phyloP scores from a whole-genome alignment of 2,113 vertebrate genomes.

The Labeo catla region DNA sequence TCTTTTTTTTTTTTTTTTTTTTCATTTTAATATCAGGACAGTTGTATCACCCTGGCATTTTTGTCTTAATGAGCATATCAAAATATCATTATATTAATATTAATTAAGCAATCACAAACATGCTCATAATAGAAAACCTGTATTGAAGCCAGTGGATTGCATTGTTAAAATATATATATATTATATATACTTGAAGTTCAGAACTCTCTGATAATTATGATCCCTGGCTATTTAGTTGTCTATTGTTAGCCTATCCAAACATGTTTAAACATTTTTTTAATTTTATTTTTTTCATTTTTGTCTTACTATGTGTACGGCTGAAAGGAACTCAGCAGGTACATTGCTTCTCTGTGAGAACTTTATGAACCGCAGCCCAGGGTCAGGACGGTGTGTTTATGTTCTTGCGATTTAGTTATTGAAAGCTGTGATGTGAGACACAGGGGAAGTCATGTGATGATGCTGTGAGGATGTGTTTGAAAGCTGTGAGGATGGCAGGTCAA shows the following conservation, averaged over 20 bases:
- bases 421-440: slow-evolving; percentile 13
- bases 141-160: background rate
- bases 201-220: background rate
- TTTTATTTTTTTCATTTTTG: background rate
- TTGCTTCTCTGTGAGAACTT: background rate
- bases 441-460: background rate
- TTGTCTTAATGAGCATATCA: background rate
- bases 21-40: background rate
- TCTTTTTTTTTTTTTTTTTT: background rate
- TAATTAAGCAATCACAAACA: background rate
- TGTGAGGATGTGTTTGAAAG: slow-evolving; percentile 27
- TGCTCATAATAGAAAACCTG: background rate
- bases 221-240: background rate
- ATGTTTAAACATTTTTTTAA: background rate
- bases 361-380: slow-evolving; percentile 17
- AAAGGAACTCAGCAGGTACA: background rate
- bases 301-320: background rate
- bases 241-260: background rate
- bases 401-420: slow-evolving; percentile 37
- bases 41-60: background rate
- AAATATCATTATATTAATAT: background rate
- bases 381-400: slow-evolving; percentile 11
- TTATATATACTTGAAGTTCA: background rate
- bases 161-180: background rate
- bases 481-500: slow-evolving; percentile 12